Conservation (phyloP, 2,797 vertebrate genomes). For the Diceros bicornis region DNA sequence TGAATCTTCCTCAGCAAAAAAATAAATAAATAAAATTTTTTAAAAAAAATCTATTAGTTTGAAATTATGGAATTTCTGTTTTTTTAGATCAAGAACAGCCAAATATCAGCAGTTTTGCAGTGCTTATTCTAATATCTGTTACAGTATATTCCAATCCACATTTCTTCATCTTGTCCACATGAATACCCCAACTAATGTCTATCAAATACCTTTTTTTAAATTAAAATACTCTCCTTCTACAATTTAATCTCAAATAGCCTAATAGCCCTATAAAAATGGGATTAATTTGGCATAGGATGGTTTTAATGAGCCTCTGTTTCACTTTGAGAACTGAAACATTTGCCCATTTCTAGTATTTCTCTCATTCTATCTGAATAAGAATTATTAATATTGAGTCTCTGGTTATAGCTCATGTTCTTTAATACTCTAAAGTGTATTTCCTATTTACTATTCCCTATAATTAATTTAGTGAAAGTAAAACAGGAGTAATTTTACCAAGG, state of each 20-base stretch:
- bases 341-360: background rate
- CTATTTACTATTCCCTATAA: background rate
- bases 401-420: background rate
- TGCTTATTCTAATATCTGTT: background rate
- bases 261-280: background rate
- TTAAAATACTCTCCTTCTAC: background rate
- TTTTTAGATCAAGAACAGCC: background rate
- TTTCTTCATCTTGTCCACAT: background rate
- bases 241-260: background rate
- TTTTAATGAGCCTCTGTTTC: background rate
- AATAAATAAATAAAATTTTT: no score
- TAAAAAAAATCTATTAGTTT: background rate
- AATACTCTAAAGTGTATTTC: background rate
- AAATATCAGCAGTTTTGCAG: background rate
- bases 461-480: background rate
- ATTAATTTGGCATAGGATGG: background rate
- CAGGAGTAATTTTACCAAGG: background rate
- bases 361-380: background rate
- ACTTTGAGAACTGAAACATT: background rate
- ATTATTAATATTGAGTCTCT: background rate
- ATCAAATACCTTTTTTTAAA: background rate
- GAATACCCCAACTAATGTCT: background rate
- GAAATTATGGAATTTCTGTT: background rate
- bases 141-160: no score
- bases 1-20: no score